Evolutionary conservation across 2,888 invertebrate genomes (phyloP).

Genomic region (Yponomeuta evonymella): DNA sequence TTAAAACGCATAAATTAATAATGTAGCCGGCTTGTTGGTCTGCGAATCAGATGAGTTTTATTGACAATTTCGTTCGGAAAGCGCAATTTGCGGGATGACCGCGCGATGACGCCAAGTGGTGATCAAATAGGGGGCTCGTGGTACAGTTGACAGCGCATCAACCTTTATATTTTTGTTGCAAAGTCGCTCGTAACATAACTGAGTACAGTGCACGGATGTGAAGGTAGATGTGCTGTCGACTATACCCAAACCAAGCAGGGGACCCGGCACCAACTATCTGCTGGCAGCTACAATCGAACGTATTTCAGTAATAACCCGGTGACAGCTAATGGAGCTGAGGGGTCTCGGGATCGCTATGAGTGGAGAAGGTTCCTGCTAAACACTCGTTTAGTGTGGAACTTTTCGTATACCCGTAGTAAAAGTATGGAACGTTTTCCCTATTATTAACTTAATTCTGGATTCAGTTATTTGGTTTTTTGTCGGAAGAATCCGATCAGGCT

Average conservation of each 20-base stretch:
- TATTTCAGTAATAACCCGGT: constrained; percentile 46
- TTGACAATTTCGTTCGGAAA: constrained; percentile 75
- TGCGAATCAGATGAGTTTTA: constrained; percentile 77
- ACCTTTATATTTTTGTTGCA: too few species aligned
- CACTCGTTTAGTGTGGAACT: background rate
- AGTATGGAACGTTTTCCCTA: too few species aligned
- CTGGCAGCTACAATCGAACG: constrained; percentile 49
- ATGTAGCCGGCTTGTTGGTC: constrained; percentile 75
- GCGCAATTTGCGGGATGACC: constrained; percentile 75
- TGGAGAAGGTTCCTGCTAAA: background rate
- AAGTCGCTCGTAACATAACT: too few species aligned
- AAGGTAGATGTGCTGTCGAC: constrained; percentile 9
- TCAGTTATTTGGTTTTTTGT: too few species aligned
- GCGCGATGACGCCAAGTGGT: constrained; percentile 67
- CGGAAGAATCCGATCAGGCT: too few species aligned
- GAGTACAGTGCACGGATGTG: too few species aligned
- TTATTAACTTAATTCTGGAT: too few species aligned
- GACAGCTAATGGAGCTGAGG: constrained; percentile 29
- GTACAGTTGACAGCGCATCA: constrained; percentile 16
- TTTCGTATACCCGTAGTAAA: too few species aligned
- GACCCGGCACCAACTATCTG: constrained; percentile 29
- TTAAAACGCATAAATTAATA: constrained; percentile 76
- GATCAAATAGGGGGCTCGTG: constrained; percentile 60
- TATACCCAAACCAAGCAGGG: constrained; percentile 16
- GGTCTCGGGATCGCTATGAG: background rate